Base-by-base conservation (phyloP, 30 jellyfish, hydroid and myxozoan species). In the Catostylus mosaicus region DNA sequence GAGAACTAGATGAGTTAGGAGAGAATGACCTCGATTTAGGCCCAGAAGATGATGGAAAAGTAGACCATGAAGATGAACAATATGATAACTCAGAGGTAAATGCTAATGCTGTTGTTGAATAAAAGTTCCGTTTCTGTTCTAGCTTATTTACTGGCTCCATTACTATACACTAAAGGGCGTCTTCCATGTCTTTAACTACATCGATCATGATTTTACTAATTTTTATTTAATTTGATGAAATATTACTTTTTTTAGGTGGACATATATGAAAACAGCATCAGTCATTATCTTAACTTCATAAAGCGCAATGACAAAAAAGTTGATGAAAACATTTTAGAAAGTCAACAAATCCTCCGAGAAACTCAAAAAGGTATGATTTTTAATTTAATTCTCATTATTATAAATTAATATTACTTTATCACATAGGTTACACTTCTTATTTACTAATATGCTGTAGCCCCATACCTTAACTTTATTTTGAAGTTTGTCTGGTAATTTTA, bases 1-100 rank as follows among this genome's bases (percentile, higher is more conserved):
- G 50, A 57, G 78, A 77, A 27, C 27, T 77, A 35, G 78, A 77
- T 59, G 88, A 78, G 0, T 43, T 77, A 59, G 85, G 71, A 51
- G 85, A 74, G n/a, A 50, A 59, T 22, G 77, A 31, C 24, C 11
- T 43, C 40, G 60, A 22, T 7, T 37, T 32, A 11, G 78, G 34
- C 26, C 19, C 29, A 30, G 76, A 63, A 18, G 8, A 9, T 23
- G 68, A 38, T 6, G 32, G 35, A 31, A 38, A 67, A 5, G 71
- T 32, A 14, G 78, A n/a, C 88, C 50, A 32, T 31, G 32, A 57
- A 40, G 64, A 38, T 68, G 37, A 34, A 19, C 34, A 33, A 43
- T 2, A 18, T 23, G 80, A 33, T 1, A 3, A 9, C 19, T 3
- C 71, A 26, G 71, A 59, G 38, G 71, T 16, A 59, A 18, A 27